Evolutionary conservation across 2,888 invertebrate genomes (phyloP), one percentile per base, ranked within the genome.

Genomic region (Capitulum mitella): DNA sequence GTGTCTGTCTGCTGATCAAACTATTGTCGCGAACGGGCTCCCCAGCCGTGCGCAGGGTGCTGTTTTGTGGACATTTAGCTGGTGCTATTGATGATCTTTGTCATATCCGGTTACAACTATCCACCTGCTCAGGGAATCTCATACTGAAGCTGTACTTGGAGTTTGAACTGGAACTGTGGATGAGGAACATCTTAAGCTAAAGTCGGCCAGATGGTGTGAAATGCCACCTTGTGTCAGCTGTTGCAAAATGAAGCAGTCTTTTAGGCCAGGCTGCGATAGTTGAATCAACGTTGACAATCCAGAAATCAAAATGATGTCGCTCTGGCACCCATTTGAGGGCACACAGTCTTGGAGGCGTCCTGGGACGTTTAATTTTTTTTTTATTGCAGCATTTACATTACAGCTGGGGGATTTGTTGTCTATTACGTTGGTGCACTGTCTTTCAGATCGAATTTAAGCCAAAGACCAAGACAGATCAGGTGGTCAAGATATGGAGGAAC

Each of bases 401-500:
- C 6, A 6, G 54, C 22, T 19, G 16, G 16, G 54, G 29, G 79
- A 48, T 58, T 22, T 29, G 64, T 19, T 61, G 26, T 58, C 74
- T 32, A 43, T 78, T n/a, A 40, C 26, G 51, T n/a, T 37, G 32
- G 43, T 64, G 58, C 48, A 22, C 79, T 34, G 34, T 34, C 34
- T 74, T 76, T 51, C 70, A 22, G 78, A 22, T 51, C n/a, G 48
- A 48, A 37, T 29, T 79, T 74, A 58, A 81, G 77, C 79, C 81
- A 79, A 82, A 83, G 78, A 79, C 80, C 78, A 82, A 83, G 78
- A 51, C 79, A 3, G 78, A 80, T 2, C 85, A 85, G 81, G 87
- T 91, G 1, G 86, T 93, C 0, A 90, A 91, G 77, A 88, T 95
- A 81, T 94, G 94, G 93, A 87, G 89, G 76, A 89, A 92, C 83